Percentiles rank a stretch among this genome's conserved stretches.
These are phyloP conservation scores for Schizaphis graminum DNA, from an alignment of 2,888 invertebrate species.

Conservation along the genomic window DNA sequence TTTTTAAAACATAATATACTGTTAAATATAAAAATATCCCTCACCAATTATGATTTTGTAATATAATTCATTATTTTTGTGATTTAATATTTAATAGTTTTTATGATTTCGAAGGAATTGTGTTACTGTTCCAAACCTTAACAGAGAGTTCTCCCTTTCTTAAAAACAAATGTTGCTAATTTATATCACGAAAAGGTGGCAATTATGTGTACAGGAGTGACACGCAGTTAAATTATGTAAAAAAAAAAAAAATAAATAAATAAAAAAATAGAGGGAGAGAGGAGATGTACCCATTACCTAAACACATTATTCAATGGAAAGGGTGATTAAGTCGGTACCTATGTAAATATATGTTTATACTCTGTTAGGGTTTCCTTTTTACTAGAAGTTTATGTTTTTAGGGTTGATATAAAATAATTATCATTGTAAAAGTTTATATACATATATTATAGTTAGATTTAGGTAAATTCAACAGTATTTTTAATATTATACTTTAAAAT, in stretches of 20 bases:
- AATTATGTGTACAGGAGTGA: not conserved
- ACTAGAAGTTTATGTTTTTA: not conserved
- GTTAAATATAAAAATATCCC: not conserved
- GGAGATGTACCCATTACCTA: not conserved
- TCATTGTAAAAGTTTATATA: not conserved
- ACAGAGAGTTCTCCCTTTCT: not conserved
- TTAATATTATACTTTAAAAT: not conserved
- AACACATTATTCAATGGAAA: slow-evolving; percentile 37
- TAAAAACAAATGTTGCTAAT: not conserved
- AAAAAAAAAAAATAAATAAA: not conserved
- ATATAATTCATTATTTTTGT: not conserved
- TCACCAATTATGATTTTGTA: not conserved
- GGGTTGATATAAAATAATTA: slow-evolving; percentile 25
- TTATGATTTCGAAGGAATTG: not conserved
- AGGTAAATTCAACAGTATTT: not conserved
- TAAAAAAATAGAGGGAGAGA: not conserved
- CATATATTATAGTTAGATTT: not conserved
- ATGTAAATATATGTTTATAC: slow-evolving; percentile 15
- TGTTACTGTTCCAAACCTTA: not conserved
- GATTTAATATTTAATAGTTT: not conserved
- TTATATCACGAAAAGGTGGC: not conserved
- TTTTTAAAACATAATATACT: not conserved
- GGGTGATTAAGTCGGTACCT: slow-evolving; percentile 30
- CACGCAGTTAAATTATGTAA: not conserved
- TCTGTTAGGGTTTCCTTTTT: slow-evolving; percentile 1